phyloP scores from a whole-genome alignment of 2,888 invertebrate species.

The Steromphala cineraria region DNA sequence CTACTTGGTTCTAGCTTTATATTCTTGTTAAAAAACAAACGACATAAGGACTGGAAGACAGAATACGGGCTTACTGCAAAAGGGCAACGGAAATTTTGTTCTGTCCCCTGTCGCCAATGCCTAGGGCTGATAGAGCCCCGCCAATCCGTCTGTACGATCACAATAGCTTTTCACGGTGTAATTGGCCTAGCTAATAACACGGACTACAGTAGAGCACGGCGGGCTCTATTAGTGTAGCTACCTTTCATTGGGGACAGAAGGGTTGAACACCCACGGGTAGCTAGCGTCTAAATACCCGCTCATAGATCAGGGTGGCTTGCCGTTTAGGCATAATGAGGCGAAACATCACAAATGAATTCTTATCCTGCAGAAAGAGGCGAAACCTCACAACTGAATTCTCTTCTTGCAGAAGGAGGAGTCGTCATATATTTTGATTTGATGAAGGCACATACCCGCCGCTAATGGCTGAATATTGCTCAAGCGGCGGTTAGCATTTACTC shows the following conservation, averaged over 20 bases:
- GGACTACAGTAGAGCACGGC: conserved; percentile 10
- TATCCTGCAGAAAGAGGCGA: too few species aligned
- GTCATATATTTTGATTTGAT: too few species aligned
- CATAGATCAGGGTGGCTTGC: not conserved
- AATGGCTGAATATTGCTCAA: too few species aligned
- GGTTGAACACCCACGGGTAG: conserved; percentile 18
- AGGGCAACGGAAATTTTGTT: not conserved
- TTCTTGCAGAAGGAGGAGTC: too few species aligned
- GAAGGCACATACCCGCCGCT: too few species aligned
- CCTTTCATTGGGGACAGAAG: conserved; percentile 21
- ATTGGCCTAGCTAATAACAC: conserved; percentile 25
- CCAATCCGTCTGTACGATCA: conserved; percentile 14
- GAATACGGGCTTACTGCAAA: not conserved
- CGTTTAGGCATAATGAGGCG: not conserved
- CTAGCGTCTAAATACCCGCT: not conserved
- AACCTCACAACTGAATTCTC: too few species aligned
- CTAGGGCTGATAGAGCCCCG: not conserved
- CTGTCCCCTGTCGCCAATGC: not conserved
- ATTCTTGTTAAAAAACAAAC: too few species aligned
- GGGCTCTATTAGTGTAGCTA: conserved; percentile 21
- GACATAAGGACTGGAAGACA: not conserved
- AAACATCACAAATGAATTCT: too few species aligned
- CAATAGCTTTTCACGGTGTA: conserved; percentile 23
- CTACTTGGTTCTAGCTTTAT: too few species aligned
- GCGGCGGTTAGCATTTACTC: too few species aligned